phyloP scores from a whole-genome alignment of 2,113 vertebrate species.

The Cyrtonyx montezumae region DNA sequence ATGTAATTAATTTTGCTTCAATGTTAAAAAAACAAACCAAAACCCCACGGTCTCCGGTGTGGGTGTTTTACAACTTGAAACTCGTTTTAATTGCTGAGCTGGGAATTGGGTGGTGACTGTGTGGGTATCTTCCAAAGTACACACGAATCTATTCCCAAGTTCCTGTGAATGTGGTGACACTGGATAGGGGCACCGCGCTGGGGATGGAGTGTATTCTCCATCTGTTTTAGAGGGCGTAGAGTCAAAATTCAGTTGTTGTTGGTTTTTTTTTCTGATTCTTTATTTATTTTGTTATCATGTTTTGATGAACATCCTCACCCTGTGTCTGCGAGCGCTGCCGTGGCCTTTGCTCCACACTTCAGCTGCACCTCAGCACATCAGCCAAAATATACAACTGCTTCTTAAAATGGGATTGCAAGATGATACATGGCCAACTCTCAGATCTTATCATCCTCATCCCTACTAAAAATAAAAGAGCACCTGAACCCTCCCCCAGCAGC shows the following conservation, averaged over 20 bases:
- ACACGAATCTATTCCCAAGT: background rate
- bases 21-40: background rate
- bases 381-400: background rate
- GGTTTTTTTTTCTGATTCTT: background rate
- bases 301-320: background rate
- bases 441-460: background rate
- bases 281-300: too few relatives aligned
- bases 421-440: fast-evolving
- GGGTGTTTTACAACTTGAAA: background rate
- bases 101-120: background rate
- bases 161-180: background rate
- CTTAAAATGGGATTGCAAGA: background rate
- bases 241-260: background rate
- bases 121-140: background rate
- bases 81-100: background rate
- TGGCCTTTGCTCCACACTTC: background rate
- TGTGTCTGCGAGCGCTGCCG: background rate
- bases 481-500: background rate
- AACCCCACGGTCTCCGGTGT: background rate
- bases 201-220: background rate
- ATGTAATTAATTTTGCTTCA: background rate
- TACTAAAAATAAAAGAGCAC: fast-evolving
- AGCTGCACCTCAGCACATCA: background rate
- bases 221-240: background rate
- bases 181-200: background rate